Conservation (phyloP, 2,797 vertebrate genomes). For the Phaenicophaeus curvirostris region DNA sequence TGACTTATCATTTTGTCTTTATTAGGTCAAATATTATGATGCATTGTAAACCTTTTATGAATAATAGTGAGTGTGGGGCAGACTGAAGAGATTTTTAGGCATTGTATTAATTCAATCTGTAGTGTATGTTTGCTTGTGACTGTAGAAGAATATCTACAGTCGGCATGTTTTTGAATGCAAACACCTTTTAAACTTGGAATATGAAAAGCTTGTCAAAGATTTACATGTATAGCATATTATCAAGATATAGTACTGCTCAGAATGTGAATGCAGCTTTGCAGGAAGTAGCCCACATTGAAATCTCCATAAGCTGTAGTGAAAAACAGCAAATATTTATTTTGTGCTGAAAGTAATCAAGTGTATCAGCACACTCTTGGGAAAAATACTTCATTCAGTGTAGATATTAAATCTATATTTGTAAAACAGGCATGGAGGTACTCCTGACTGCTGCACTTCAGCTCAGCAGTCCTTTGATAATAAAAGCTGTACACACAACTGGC, state of each 20-base stretch:
- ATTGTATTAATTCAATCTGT: not conserved
- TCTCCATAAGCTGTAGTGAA: not conserved
- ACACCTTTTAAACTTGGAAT: not conserved
- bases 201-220: not conserved
- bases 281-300: not conserved
- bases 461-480: not conserved
- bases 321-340: not conserved
- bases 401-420: not conserved
- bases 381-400: not conserved
- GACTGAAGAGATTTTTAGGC: not conserved
- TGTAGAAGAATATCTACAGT: not conserved
- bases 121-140: not conserved
- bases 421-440: not conserved
- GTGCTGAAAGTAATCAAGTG: not conserved
- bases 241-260: not conserved
- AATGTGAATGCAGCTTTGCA: not conserved
- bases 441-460: not conserved
- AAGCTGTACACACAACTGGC: not conserved
- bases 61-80: not conserved
- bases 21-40: not conserved
- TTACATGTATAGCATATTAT: not conserved
- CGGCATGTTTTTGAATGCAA: not conserved
- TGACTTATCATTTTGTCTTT: not conserved
- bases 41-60: not conserved
- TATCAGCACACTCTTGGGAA: slow-evolving; percentile 5